Evolutionary conservation across 2,888 invertebrate species (phyloP).

Genomic region (Muschampia staudingeri): DNA sequence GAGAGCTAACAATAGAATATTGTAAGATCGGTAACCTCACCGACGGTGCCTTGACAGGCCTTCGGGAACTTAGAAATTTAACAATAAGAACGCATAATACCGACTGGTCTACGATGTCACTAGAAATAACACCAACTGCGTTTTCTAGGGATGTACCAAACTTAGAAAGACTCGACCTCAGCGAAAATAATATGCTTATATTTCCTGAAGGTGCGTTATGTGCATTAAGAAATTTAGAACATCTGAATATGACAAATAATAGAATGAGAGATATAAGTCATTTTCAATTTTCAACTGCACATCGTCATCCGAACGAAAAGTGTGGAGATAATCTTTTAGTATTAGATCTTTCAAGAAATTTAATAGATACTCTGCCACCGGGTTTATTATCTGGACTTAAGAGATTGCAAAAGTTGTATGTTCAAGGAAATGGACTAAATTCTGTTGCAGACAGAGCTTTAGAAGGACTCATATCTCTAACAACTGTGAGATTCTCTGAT

Average conservation of each 20-base stretch:
- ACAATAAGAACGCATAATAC: conserved; percentile 96
- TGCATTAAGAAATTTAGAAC: conserved; percentile 93
- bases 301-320: conserved; percentile 91
- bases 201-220: conserved; percentile 95
- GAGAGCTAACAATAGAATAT: conserved; percentile 95
- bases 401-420: conserved; percentile 93
- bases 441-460: conserved; percentile 95
- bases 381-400: conserved; percentile 94
- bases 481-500: conserved; percentile 94
- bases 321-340: conserved; percentile 94
- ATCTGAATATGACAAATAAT: conserved; percentile 95
- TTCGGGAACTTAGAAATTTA: conserved; percentile 94
- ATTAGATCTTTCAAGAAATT: conserved; percentile 95
- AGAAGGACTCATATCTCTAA: conserved; percentile 94
- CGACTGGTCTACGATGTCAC: conserved; percentile 95
- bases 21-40: conserved; percentile 96
- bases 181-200: conserved; percentile 95
- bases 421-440: conserved; percentile 95
- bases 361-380: conserved; percentile 94
- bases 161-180: conserved; percentile 94
- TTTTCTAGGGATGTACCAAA: conserved; percentile 94
- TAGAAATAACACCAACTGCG: conserved; percentile 94
- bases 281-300: conserved; percentile 93
- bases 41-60: conserved; percentile 95
- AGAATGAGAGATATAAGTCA: conserved; percentile 94